Evolutionary conservation across 2,113 vertebrate genomes (phyloP).

Genomic region (Crotalus horridus): DNA sequence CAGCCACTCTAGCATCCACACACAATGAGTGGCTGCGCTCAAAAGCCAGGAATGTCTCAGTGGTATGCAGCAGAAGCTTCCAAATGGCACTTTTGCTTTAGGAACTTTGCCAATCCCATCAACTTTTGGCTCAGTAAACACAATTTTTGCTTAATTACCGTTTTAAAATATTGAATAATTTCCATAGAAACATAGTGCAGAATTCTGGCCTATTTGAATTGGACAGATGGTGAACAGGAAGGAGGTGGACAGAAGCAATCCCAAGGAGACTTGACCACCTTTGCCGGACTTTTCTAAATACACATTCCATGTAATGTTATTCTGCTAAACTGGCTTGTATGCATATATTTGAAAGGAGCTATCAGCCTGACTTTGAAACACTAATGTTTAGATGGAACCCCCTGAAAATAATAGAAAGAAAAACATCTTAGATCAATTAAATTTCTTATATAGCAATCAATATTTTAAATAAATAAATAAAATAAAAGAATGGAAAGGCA

Average conservation of each 20-base stretch:
- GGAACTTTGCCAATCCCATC: slow-evolving; percentile 5
- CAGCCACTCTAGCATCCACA: background rate
- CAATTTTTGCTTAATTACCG: slow-evolving; percentile 34
- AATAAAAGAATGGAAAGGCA: background rate
- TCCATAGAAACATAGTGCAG: slow-evolving; percentile 41
- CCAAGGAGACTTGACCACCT: slow-evolving; percentile 23
- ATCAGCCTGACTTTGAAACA: background rate
- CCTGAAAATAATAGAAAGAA: too few relatives aligned
- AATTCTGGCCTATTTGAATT: slow-evolving; percentile 46
- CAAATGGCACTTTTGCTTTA: slow-evolving; percentile 43
- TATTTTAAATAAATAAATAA: background rate
- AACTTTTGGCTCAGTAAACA: slow-evolving; percentile 48
- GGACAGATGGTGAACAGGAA: slow-evolving; percentile 38
- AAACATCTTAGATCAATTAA: background rate
- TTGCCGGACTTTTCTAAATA: slow-evolving; percentile 29
- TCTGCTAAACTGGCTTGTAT: background rate
- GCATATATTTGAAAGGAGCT: background rate
- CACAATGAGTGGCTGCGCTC: slow-evolving; percentile 14
- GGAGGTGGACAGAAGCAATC: slow-evolving; percentile 7
- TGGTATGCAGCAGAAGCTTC: slow-evolving; percentile 33
- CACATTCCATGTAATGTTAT: slow-evolving; percentile 14
- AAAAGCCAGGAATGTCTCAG: slow-evolving; percentile 33
- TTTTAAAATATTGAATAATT: slow-evolving; percentile 53
- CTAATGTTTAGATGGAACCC: background rate
- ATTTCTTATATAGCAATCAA: background rate